phyloP scores from a whole-genome alignment of 2,113 vertebrate genomes.

The Aix galericulata region DNA sequence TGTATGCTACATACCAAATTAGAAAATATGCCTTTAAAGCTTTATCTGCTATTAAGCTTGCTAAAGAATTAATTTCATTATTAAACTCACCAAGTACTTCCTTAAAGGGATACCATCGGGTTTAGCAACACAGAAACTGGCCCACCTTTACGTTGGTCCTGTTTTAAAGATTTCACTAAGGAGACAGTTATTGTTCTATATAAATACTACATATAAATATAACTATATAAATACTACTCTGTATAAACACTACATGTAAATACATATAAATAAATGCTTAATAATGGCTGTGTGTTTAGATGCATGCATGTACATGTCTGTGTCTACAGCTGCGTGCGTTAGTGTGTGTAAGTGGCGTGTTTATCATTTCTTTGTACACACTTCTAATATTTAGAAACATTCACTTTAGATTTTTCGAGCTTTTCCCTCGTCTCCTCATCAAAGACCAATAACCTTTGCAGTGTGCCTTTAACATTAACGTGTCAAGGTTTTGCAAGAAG shows the following conservation, averaged over 20 bases:
- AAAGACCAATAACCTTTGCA: not conserved
- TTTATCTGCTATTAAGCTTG: not conserved
- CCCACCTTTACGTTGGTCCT: not conserved
- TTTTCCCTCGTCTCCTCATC: not conserved
- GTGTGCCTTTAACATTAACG: not conserved
- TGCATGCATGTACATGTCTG: fast-evolving
- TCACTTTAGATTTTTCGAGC: not conserved
- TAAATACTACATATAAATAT: not conserved
- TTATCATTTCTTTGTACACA: not conserved
- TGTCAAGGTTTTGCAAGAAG: not conserved
- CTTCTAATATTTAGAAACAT: not conserved
- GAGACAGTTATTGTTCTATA: not conserved
- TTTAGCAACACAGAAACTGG: not conserved
- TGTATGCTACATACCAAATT: fast-evolving
- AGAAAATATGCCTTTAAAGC: not conserved
- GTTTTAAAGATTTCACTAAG: not conserved
- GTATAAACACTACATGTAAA: not conserved
- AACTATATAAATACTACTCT: not conserved
- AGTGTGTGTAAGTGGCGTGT: not conserved
- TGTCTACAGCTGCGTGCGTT: fast-evolving
- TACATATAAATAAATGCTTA: not conserved
- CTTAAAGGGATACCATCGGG: not conserved
- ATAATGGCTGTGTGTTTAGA: not conserved
- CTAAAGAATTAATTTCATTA: not conserved
- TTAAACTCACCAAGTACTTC: not conserved